Evolutionary conservation across 2,888 invertebrate genomes (phyloP), one percentile per base, ranked within the genome.

Genomic region (Oligia fasciuncula): DNA sequence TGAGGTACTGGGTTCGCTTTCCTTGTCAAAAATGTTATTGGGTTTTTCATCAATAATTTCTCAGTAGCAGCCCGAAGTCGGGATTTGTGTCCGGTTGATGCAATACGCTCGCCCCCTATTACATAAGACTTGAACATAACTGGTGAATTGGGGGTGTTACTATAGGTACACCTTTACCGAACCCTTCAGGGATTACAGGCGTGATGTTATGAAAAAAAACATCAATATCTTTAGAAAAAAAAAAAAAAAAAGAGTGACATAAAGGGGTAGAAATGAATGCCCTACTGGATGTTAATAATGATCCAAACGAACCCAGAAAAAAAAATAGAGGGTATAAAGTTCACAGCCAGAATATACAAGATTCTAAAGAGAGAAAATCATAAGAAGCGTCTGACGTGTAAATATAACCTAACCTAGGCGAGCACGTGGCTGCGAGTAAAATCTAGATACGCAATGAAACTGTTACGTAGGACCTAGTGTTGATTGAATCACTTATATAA

Each of bases 341-440:
- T 35, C 19, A 40, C 63, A 63, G 5, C 23, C 23, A 65, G 40
- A 40, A 40, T 13, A 2, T 60, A 4, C 4, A 23, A 23, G 23
- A 40, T 40, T 65, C 13, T 40, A 23, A 13, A 63, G 17, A 65
- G 76, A 35, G 54, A 35, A n/a, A 23, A 35, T 63, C 29, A 43
- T 6, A 35, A 51, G 19, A 8, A 57, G 17, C 35, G n/a, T 35
- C 49, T n/a, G 66, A 77, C 77, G 67, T 68, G 29, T 40, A 40
- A 66, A 66, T 49, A 77, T 78, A 78, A 78, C 68, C 67, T 80
- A 68, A 80, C 67, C 67, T 68, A 68, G 13, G 0, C 4, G 14
- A 19, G 1, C 80, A 80, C 73, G 73, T 68, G 80, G 80, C 2
- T 6, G 29, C 78, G 29, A 14, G 23, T 13, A n/a, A 23, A 43